Percentiles rank a stretch among this genome's conserved stretches.
phyloP scores from a whole-genome alignment of 2,797 vertebrate species.

The Fringilla coelebs region DNA sequence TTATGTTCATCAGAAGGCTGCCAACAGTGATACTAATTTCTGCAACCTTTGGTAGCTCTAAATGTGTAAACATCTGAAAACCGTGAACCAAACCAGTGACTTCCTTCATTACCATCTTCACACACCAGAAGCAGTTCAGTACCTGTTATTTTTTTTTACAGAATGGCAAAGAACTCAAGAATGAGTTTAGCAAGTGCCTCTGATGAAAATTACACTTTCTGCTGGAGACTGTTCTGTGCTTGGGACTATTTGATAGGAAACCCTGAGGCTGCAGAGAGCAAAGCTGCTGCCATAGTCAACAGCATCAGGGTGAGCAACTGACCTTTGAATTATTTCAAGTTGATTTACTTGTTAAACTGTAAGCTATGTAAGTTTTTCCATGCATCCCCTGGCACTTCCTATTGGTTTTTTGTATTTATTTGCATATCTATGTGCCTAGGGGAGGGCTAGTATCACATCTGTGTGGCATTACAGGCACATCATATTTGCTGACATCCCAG shows the following conservation, averaged over 20 bases:
- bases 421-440: neutral
- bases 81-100: neutral
- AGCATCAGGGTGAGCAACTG: constrained; percentile 86
- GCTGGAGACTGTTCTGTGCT: constrained; percentile 97
- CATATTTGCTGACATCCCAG: neutral
- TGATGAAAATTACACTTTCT: constrained; percentile 95
- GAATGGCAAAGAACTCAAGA: constrained; percentile 97
- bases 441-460: neutral
- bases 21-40: neutral
- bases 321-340: neutral
- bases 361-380: neutral
- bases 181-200: constrained; percentile 92
- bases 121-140: neutral
- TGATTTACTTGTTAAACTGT: neutral
- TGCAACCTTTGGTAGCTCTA: neutral
- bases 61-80: neutral
- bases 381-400: neutral
- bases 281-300: constrained; percentile 94
- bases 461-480: neutral
- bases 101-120: neutral
- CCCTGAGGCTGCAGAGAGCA: constrained; percentile 95
- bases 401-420: neutral
- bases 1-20: neutral
- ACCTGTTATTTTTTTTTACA: constrained; percentile 33
- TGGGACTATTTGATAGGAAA: constrained; percentile 99